A percentile compares a stretch with the other conserved stretches of the same genome.
phyloP scores from a whole-genome alignment of 2,797 vertebrate genomes.

The Ibycter americanus region DNA sequence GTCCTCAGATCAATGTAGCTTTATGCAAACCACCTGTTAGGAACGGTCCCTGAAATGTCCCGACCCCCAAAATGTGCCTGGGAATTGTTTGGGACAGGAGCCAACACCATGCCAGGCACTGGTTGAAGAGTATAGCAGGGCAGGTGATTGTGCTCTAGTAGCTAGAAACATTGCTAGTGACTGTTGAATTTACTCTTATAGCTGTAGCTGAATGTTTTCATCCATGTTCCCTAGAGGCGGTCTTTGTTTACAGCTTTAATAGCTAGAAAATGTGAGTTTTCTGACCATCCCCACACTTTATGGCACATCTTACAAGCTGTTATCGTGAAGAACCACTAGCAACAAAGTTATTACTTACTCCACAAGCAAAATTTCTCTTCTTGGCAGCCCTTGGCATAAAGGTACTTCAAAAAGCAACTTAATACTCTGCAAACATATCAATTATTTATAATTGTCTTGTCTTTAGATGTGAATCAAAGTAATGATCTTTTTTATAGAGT shows the following conservation, averaged over 20 bases:
- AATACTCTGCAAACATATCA: conserved; percentile 28
- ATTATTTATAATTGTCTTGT: conserved; percentile 55
- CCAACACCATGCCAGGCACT: not conserved
- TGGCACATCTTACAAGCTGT: not conserved
- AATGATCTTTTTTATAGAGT: conserved; percentile 31
- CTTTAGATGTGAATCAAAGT: conserved; percentile 50
- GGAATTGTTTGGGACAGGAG: not conserved
- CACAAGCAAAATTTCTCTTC: not conserved
- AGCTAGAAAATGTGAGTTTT: conserved; percentile 44
- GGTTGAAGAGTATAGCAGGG: not conserved
- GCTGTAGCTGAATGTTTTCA: not conserved
- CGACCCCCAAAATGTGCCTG: fast-evolving
- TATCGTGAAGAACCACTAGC: conserved; percentile 15
- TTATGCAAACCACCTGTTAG: not conserved
- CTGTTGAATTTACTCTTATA: conserved; percentile 1
- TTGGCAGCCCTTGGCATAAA: not conserved
- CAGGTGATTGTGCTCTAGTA: not conserved
- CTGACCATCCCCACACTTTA: conserved; percentile 22
- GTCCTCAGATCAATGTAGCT: not conserved
- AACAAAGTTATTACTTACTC: conserved; percentile 13
- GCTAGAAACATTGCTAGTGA: not conserved
- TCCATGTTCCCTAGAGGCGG: not conserved
- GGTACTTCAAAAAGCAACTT: conserved; percentile 1
- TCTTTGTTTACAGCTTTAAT: conserved; percentile 30
- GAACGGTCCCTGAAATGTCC: not conserved